Conservation (phyloP, 2,113 vertebrate species). For the Candoia aspera region DNA sequence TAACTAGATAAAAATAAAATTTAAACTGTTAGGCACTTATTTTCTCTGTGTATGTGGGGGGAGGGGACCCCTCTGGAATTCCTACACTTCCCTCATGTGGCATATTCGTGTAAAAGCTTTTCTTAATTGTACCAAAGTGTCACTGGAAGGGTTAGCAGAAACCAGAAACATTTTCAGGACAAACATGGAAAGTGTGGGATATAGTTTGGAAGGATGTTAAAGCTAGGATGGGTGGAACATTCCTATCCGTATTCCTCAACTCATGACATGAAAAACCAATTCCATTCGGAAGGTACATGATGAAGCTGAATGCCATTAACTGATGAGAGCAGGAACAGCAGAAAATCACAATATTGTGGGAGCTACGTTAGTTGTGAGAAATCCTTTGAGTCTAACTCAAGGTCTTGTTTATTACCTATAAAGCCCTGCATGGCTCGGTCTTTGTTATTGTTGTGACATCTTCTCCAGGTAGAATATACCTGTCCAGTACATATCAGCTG, state of each 20-base stretch:
- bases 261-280: not conserved
- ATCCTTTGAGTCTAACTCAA: too few relatives aligned
- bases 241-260: not conserved
- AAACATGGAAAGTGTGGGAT: not conserved
- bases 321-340: too few relatives aligned
- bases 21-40: conserved; percentile 44
- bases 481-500: not conserved
- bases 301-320: too few relatives aligned
- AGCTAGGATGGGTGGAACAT: not conserved
- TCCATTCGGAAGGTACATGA: not conserved
- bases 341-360: too few relatives aligned
- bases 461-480: not conserved
- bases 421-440: too few relatives aligned
- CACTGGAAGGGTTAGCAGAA: not conserved
- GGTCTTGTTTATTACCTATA: too few relatives aligned
- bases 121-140: not conserved
- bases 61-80: conserved; percentile 40
- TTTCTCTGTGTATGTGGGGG: conserved; percentile 37
- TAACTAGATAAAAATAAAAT: conserved; percentile 62
- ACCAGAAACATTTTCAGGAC: not conserved
- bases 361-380: too few relatives aligned
- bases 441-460: not conserved
- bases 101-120: conserved; percentile 51
- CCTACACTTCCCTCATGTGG: conserved; percentile 67
- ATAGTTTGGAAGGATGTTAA: not conserved